phyloP scores from a whole-genome alignment of 2,797 vertebrate species.

The Leontopithecus rosalia region DNA sequence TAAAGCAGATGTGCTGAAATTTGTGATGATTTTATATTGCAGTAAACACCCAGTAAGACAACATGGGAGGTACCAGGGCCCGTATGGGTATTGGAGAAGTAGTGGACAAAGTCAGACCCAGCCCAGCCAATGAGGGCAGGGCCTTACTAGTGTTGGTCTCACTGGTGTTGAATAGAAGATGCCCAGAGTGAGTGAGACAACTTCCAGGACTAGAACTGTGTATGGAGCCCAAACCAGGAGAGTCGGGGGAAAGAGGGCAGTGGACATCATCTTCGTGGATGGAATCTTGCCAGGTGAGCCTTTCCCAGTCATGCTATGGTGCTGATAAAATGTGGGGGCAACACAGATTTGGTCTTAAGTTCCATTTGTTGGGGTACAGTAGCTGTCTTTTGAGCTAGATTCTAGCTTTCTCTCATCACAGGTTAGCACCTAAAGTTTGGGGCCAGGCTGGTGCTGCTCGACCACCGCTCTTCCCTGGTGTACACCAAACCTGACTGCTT shows the following conservation, averaged over 20 bases:
- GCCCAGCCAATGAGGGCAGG: neutral
- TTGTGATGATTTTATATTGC: neutral
- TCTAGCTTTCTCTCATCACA: neutral
- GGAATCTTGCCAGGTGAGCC: neutral
- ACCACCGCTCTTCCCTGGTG: neutral
- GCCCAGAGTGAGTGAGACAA: neutral
- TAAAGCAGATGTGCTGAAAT: neutral
- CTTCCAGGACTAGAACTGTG: neutral
- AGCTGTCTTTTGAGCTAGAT: neutral
- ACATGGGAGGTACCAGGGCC: neutral
- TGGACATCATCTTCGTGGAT: neutral
- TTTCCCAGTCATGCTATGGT: neutral
- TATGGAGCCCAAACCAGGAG: neutral
- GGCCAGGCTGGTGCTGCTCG: neutral
- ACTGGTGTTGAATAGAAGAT: neutral
- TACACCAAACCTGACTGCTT: neutral
- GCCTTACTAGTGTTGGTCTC: neutral
- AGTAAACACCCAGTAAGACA: neutral
- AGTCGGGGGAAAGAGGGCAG: neutral
- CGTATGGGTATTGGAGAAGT: neutral
- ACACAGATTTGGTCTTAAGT: constrained; percentile 75
- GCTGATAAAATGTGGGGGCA: constrained; percentile 50
- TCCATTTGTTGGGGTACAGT: constrained; percentile 24
- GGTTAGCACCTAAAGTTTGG: neutral
- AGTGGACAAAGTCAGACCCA: neutral